Evolutionary conservation across 2,888 invertebrate genomes (phyloP), one percentile per base, ranked within the genome.

Genomic region (Clistopyga incitator): DNA sequence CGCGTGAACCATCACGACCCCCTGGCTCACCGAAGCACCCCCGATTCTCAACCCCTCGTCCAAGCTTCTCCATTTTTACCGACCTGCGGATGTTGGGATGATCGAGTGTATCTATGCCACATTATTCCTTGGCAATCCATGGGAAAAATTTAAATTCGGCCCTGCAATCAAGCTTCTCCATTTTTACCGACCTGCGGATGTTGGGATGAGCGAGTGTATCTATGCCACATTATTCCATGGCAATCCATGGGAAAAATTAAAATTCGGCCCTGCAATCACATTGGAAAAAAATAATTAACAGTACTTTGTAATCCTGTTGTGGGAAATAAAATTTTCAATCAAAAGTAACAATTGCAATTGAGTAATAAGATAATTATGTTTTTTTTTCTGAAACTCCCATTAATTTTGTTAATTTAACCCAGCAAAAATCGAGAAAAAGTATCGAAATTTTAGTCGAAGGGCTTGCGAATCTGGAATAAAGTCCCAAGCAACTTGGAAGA

Each of bases 1-100:
- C 84, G 83, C 80, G 83, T 78, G 84, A 84, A 84, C 78, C 84
- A 75, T 78, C 65, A 65, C 84, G 78, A 81, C 78, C 79, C 83
- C 79, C 77, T 61, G 77, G 45, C 47, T 77, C 72, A 59, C 42
- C 18, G n/a, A 38, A 1, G 29, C 23, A 15, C 38, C 64, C 23
- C 74, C 54, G 23, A 15, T 42, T 11, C n/a, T 34, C 15, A 15
- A 68, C 34, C 45, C 67, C 25, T 29, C 20, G 6, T 4, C 18
- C n/a, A 23, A 61, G 29, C 61, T 61, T 29, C 77, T 74, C 72
- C 67, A 47, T 20, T 77, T 77, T 74, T 54, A 80, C 72, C 74
- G 77, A 47, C 20, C 38, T 72, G 52, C 77, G 82, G 78, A 82
- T 61, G 61, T 61, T 38, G 68, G 78, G 68, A 78, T 72, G 68